Evolutionary conservation across 2,888 invertebrate species (phyloP).

Genomic region (Pardosa pseudoannulata): DNA sequence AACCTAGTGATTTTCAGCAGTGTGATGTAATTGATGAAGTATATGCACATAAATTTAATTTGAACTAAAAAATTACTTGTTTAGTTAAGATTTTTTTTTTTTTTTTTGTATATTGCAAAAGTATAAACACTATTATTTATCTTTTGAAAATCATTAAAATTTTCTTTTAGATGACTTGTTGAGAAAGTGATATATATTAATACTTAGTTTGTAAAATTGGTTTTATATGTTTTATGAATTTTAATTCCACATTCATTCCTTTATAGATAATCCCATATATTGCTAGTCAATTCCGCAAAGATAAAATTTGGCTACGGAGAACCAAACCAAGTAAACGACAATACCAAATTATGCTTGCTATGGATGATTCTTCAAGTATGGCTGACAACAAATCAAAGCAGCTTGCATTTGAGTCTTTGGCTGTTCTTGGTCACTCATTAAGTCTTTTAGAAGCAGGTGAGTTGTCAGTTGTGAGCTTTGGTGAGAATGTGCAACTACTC

Average conservation of each 20-base stretch:
- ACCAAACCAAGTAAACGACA: constrained; percentile 96
- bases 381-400: constrained; percentile 81
- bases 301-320: constrained; percentile 98
- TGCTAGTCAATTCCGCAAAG: constrained; percentile 98
- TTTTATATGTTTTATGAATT: no score
- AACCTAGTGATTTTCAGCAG: no score
- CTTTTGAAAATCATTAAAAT: no score
- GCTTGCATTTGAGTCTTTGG: constrained; percentile 95
- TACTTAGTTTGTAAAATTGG: no score
- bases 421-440: constrained; percentile 91
- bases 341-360: constrained; percentile 96
- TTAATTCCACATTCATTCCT: background rate
- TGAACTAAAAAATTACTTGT: no score
- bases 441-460: constrained; percentile 96
- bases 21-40: no score
- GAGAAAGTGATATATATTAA: no score
- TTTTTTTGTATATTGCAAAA: no score
- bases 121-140: no score
- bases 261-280: constrained; percentile 94
- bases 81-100: no score
- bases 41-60: no score
- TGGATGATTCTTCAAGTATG: constrained; percentile 93
- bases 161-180: no score
- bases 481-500: constrained; percentile 88
- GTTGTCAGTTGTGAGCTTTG: constrained; percentile 93